phyloP scores from a whole-genome alignment of 2,888 invertebrate species.

The Scotopteryx bipunctaria region DNA sequence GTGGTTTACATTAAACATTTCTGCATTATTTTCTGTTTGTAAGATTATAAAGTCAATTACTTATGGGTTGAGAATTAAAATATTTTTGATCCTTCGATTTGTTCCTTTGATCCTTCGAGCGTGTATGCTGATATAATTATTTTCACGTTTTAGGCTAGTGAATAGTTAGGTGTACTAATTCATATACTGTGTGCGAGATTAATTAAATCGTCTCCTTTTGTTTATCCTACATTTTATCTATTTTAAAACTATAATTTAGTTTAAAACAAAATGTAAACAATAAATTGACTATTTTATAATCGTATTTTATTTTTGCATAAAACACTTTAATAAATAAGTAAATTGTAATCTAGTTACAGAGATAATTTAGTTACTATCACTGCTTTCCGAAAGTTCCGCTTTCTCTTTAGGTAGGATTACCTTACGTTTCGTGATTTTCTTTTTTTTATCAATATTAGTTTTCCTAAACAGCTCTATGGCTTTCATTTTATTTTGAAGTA shows the following conservation, averaged over 20 bases:
- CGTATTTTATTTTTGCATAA: conserved; percentile 49
- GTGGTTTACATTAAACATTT: background rate
- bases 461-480: conserved; percentile 90
- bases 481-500: conserved; percentile 87
- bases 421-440: conserved; percentile 69
- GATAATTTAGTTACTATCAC: conserved; percentile 77
- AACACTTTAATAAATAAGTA: conserved; percentile 4
- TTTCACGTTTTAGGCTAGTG: conserved; percentile 23
- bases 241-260: conserved; percentile 51
- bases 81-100: too few species aligned
- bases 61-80: background rate
- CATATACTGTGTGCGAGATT: conserved; percentile 39
- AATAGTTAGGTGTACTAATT: conserved; percentile 14
- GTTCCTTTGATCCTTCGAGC: too few species aligned
- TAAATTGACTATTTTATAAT: conserved; percentile 73
- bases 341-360: background rate
- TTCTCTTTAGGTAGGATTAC: conserved; percentile 79
- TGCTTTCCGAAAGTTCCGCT: conserved; percentile 86
- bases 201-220: conserved; percentile 41
- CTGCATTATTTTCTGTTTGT: background rate
- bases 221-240: conserved; percentile 45
- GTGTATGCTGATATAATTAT: conserved; percentile 10
- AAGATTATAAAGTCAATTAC: background rate
- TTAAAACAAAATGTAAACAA: conserved; percentile 67
- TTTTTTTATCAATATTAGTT: conserved; percentile 84